Conservation (phyloP, 2,888 invertebrate species). For the Steromphala cineraria region DNA sequence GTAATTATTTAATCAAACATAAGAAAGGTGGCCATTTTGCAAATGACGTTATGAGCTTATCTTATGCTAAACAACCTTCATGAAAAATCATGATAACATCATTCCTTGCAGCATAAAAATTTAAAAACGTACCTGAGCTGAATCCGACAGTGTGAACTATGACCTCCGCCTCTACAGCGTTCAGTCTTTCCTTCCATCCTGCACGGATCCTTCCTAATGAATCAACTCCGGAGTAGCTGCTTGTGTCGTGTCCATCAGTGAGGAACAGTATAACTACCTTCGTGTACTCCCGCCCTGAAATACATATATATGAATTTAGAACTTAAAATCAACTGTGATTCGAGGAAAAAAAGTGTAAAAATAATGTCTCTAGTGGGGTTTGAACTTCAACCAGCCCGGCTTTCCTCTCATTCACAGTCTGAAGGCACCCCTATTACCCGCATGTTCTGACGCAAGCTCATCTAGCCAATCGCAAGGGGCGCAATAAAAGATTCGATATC, state of each 20-base stretch:
- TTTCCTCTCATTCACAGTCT: too few species aligned
- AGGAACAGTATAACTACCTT: constrained; percentile 48
- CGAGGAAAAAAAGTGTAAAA: too few species aligned
- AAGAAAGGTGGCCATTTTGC: too few species aligned
- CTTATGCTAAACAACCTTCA: neutral
- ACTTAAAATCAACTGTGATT: too few species aligned
- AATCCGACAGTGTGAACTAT: constrained; percentile 46
- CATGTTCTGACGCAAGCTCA: too few species aligned
- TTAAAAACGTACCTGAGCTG: constrained; percentile 27
- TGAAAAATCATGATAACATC: neutral
- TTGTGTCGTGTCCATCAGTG: constrained; percentile 51
- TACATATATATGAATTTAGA: neutral
- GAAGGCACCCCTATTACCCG: too few species aligned
- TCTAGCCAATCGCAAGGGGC: too few species aligned
- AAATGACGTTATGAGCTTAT: too few species aligned
- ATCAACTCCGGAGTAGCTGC: neutral
- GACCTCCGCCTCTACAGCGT: neutral
- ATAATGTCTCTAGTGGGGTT: too few species aligned
- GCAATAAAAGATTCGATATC: too few species aligned
- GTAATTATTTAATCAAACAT: too few species aligned
- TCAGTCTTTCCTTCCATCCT: constrained; percentile 5
- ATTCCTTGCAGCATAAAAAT: neutral
- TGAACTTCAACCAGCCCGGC: too few species aligned
- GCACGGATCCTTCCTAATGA: neutral
- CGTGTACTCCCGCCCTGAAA: constrained; percentile 30